phyloP scores from a whole-genome alignment of 2,113 vertebrate species.

The Oreamnos americanus region DNA sequence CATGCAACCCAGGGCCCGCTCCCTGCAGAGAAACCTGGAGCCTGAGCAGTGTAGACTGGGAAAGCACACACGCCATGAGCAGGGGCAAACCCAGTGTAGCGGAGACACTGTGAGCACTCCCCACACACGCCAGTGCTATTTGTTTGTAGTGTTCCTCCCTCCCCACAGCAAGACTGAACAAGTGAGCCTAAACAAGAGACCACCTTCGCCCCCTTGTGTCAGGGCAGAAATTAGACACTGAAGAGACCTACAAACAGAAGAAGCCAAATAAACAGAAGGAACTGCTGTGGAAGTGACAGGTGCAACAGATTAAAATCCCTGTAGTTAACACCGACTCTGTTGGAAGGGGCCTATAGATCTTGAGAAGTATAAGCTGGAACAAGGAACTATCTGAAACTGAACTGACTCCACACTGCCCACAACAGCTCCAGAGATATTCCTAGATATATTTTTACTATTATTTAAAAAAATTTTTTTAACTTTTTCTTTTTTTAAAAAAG shows the following conservation, averaged over 20 bases:
- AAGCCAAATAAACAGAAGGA: neutral
- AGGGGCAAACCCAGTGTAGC: neutral
- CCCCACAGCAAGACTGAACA: neutral
- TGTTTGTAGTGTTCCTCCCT: neutral
- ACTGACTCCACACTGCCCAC: neutral
- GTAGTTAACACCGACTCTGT: neutral
- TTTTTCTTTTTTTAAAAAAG: neutral
- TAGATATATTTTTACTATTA: neutral
- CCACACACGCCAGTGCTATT: neutral
- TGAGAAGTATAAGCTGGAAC: neutral
- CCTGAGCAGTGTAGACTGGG: neutral
- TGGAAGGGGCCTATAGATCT: neutral
- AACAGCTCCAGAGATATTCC: neutral
- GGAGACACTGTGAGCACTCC: neutral
- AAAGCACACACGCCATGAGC: accelerated
- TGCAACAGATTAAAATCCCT: neutral
- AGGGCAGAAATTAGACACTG: neutral
- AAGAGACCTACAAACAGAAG: neutral
- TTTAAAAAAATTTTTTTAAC: neutral
- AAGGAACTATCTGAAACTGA: neutral
- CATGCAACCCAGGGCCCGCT: neutral
- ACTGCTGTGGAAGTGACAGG: neutral
- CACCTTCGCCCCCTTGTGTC: neutral
- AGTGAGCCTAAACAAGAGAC: neutral
- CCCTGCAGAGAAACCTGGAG: neutral